phyloP scores from a whole-genome alignment of 2,113 vertebrate species.

The Halichoeres trimaculatus region DNA sequence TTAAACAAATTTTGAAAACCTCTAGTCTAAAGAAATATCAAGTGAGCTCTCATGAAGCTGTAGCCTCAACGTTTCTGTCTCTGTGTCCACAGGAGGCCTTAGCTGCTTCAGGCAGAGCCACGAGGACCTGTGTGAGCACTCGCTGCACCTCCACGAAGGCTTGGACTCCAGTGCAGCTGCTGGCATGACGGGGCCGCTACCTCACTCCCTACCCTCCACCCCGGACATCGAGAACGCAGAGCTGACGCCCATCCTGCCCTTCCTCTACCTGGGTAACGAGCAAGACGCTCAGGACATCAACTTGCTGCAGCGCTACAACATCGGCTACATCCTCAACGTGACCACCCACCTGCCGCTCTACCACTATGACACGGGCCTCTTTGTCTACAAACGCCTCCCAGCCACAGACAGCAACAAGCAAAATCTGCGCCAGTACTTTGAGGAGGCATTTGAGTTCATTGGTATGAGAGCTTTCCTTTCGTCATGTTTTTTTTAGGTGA shows the following conservation, averaged over 20 bases:
- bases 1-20: too few species aligned
- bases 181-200: constrained; percentile 86
- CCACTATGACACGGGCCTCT: constrained; percentile 93
- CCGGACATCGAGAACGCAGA: constrained; percentile 97
- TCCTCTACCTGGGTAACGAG: constrained; percentile 96
- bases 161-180: constrained; percentile 86
- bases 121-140: constrained; percentile 96
- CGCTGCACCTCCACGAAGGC: constrained; percentile 93
- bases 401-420: constrained; percentile 99
- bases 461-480: constrained; percentile 81
- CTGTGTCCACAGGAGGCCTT: constrained; percentile 88
- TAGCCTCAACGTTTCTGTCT: not conserved
- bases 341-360: constrained; percentile 98
- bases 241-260: constrained; percentile 95
- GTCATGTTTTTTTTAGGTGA: too few species aligned
- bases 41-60: too few species aligned
- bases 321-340: constrained; percentile 94
- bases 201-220: constrained; percentile 93
- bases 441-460: constrained; percentile 99
- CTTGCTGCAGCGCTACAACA: constrained; percentile 91
- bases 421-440: constrained; percentile 99
- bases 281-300: constrained; percentile 93
- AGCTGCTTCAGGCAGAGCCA: constrained; percentile 94
- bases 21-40: too few species aligned
- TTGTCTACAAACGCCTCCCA: constrained; percentile 95